Conservation (phyloP, 2,113 vertebrate genomes). For the Nyctereutes procyonoides region DNA sequence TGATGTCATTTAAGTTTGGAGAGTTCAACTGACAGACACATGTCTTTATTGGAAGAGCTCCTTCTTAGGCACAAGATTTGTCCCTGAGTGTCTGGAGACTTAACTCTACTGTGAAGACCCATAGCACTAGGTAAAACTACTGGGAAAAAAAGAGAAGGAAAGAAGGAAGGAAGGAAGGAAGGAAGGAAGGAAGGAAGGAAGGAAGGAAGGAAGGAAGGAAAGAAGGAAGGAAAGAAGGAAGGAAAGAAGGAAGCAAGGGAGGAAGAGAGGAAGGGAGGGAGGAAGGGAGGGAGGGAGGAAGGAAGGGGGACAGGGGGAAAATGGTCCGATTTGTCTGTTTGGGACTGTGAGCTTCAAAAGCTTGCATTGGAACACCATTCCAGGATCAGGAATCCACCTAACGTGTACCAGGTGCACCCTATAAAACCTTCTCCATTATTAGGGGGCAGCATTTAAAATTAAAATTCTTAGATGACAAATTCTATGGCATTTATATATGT, state of each 20-base stretch:
- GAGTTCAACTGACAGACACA: background rate
- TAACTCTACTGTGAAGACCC: background rate
- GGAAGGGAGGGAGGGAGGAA: too few relatives aligned
- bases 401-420: background rate
- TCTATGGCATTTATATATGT: background rate
- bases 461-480: background rate
- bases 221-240: fast-evolving
- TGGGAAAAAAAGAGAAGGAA: background rate
- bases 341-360: background rate
- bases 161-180: too few relatives aligned
- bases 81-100: background rate
- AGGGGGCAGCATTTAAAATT: background rate
- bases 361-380: background rate
- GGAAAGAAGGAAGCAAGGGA: too few relatives aligned
- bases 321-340: background rate
- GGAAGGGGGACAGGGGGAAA: background rate
- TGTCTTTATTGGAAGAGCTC: background rate
- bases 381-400: background rate
- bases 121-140: background rate
- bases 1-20: background rate
- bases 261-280: fast-evolving
- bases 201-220: background rate
- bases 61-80: background rate
- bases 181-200: background rate
- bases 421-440: background rate